These are phyloP conservation scores for Coleophora deauratella DNA, from an alignment of 2,888 invertebrate genomes.

Conservation along the genomic window DNA sequence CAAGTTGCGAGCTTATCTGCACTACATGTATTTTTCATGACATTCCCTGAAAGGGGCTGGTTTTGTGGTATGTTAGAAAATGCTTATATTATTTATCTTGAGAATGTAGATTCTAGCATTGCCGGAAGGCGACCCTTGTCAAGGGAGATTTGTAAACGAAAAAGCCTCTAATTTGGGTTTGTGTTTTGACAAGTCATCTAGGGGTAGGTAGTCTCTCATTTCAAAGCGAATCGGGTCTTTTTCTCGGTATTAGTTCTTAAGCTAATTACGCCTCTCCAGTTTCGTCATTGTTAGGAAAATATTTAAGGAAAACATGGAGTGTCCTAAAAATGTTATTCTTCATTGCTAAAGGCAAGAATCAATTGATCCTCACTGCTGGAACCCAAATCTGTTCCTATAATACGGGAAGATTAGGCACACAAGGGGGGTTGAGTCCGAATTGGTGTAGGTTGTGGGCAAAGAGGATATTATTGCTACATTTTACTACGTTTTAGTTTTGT, in stretches of 20 bases:
- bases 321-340: no score
- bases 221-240: constrained; percentile 21
- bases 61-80: constrained; percentile 12
- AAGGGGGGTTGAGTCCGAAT: no score
- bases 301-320: no score
- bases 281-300: no score
- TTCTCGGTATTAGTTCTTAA: constrained; percentile 13
- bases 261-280: constrained; percentile 2
- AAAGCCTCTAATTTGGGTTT: constrained; percentile 56
- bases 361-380: no score
- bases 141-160: constrained; percentile 58
- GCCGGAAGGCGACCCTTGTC: constrained; percentile 55
- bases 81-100: constrained; percentile 12
- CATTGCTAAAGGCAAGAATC: no score
- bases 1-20: constrained; percentile 4
- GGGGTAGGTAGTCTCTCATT: constrained; percentile 25
- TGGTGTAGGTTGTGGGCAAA: no score
- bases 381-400: no score
- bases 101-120: constrained; percentile 32
- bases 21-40: constrained; percentile 28
- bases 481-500: no score
- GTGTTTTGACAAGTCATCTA: constrained; percentile 53
- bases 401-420: no score
- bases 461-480: no score
- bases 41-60: constrained; percentile 26